Conservation (phyloP, 2,113 vertebrate genomes). For the Brienomyrus brachyistius region DNA sequence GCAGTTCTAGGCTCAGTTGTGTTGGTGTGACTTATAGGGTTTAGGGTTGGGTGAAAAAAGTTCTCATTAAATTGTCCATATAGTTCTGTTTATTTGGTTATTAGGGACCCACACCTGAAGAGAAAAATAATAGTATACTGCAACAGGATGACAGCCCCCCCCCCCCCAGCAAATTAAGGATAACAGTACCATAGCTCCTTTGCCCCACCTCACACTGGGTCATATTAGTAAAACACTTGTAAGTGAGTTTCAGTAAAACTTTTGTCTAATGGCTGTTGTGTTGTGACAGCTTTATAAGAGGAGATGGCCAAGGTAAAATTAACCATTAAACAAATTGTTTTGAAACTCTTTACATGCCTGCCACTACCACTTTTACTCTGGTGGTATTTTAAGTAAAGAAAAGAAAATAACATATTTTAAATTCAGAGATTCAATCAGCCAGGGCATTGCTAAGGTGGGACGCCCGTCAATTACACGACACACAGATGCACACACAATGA, state of each 20-base stretch:
- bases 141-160: background rate
- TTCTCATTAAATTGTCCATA: background rate
- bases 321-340: background rate
- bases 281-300: background rate
- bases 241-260: background rate
- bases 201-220: background rate
- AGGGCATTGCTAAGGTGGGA: background rate
- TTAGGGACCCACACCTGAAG: background rate
- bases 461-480: background rate
- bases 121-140: background rate
- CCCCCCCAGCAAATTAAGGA: background rate
- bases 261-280: background rate
- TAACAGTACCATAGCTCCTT: background rate
- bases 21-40: background rate
- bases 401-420: background rate
- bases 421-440: background rate
- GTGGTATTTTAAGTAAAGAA: background rate
- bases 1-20: background rate
- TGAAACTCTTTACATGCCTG: background rate
- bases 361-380: background rate
- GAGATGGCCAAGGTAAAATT: background rate
- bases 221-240: background rate
- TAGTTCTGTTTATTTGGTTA: background rate
- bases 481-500: background rate
- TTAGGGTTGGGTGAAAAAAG: background rate